These are phyloP conservation scores for Petrocephalus microphthalmus DNA, from an alignment of 2,113 vertebrate species.

Conservation along the genomic window DNA sequence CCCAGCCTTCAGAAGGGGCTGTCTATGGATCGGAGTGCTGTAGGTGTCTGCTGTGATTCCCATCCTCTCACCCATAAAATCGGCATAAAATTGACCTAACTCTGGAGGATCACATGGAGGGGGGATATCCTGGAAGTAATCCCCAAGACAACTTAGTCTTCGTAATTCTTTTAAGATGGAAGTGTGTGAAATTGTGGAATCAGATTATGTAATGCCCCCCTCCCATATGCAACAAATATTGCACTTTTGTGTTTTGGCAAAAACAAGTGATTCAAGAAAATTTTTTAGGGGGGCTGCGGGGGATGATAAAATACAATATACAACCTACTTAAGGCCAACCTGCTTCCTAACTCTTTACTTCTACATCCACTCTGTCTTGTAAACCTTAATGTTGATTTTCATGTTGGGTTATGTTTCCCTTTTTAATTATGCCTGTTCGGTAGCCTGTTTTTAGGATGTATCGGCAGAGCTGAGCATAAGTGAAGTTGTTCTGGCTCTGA, in stretches of 20 bases:
- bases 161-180: slow-evolving; percentile 57
- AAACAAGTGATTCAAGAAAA: slow-evolving; percentile 4
- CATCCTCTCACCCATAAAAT: slow-evolving; percentile 73
- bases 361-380: background rate
- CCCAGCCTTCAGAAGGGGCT: background rate
- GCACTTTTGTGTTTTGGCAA: slow-evolving; percentile 4
- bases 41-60: slow-evolving; percentile 45
- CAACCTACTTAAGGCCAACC: background rate
- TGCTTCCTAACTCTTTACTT: background rate
- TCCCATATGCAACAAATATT: slow-evolving; percentile 9
- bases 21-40: background rate
- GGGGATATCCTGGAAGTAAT: slow-evolving; percentile 40
- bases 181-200: slow-evolving; percentile 59
- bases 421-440: background rate
- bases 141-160: slow-evolving; percentile 48
- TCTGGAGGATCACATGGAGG: slow-evolving; percentile 52
- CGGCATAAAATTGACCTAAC: slow-evolving; percentile 69
- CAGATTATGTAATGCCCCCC: slow-evolving; percentile 60
- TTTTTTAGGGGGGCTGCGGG: background rate
- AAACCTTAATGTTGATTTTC: background rate
- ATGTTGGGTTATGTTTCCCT: background rate
- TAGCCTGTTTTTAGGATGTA: background rate
- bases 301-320: background rate
- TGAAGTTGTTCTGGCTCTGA: background rate
- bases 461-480: background rate